These are phyloP conservation scores for Tricholaema leucomelas DNA, from an alignment of 2,113 vertebrate genomes.

Conservation along the genomic window DNA sequence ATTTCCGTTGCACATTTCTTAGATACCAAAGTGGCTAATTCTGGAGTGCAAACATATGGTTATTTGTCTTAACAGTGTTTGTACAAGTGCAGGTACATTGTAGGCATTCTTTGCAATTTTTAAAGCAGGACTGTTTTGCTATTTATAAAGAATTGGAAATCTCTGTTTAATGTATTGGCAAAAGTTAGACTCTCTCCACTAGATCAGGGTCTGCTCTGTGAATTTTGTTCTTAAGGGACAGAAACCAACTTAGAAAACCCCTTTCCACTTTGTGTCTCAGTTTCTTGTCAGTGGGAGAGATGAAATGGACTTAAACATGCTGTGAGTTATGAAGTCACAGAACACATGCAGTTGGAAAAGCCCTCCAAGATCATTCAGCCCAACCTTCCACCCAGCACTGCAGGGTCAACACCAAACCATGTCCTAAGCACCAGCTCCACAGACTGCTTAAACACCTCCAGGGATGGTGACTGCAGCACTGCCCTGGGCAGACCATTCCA, in stretches of 20 bases:
- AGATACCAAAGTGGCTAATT: slow-evolving; percentile 23
- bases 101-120: slow-evolving; percentile 11
- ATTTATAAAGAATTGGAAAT: neutral
- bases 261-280: neutral
- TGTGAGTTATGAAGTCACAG: neutral
- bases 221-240: neutral
- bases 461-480: too few species aligned
- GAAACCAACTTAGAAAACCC: neutral
- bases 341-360: too few species aligned
- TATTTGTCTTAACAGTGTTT: slow-evolving; percentile 52
- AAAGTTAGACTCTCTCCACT: neutral
- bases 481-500: too few species aligned
- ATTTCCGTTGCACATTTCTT: slow-evolving; percentile 31
- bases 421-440: too few species aligned
- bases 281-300: neutral
- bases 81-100: neutral
- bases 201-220: neutral
- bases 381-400: too few species aligned
- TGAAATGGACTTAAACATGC: neutral
- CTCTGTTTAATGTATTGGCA: slow-evolving; percentile 1
- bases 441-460: too few species aligned
- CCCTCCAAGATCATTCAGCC: too few species aligned
- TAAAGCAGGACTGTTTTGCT: neutral
- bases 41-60: slow-evolving; percentile 21
- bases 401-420: too few species aligned